Evolutionary conservation across 2,797 vertebrate species (phyloP).

Genomic region (Dendrocincla fuliginosa): DNA sequence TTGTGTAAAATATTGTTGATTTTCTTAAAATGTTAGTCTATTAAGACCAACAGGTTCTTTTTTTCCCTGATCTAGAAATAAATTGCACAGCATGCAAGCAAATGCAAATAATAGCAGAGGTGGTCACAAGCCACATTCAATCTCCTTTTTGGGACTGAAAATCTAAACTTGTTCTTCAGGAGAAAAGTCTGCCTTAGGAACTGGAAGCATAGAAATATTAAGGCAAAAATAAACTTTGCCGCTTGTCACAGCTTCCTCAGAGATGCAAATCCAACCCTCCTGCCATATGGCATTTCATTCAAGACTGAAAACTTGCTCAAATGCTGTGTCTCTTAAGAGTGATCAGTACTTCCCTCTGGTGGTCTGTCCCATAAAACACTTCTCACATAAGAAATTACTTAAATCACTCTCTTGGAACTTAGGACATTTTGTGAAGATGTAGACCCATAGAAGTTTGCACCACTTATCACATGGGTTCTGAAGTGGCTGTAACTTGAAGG

Average conservation of each 20-base stretch:
- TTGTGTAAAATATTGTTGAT: not conserved
- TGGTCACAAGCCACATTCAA: not conserved
- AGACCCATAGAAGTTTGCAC: not conserved
- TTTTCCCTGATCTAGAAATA: not conserved
- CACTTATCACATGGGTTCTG: not conserved
- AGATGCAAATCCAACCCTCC: not conserved
- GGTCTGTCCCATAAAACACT: not conserved
- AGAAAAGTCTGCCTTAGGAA: not conserved
- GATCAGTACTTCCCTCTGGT: slow-evolving; percentile 15
- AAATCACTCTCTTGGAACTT: not conserved
- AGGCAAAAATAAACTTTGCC: not conserved
- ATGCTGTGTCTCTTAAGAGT: not conserved
- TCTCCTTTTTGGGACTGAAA: not conserved
- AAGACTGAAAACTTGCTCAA: slow-evolving; percentile 28
- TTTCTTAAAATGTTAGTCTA: not conserved
- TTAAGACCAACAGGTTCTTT: not conserved
- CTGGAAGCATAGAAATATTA: not conserved
- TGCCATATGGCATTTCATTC: not conserved
- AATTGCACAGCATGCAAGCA: not conserved
- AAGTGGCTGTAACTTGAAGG: not conserved
- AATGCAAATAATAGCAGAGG: not conserved
- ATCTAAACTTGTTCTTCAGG: not conserved
- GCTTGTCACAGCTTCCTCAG: not conserved
- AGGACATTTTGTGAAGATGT: not conserved
- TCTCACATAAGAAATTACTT: not conserved